phyloP scores from a whole-genome alignment of 2,113 vertebrate species.

The Urocolius indicus region DNA sequence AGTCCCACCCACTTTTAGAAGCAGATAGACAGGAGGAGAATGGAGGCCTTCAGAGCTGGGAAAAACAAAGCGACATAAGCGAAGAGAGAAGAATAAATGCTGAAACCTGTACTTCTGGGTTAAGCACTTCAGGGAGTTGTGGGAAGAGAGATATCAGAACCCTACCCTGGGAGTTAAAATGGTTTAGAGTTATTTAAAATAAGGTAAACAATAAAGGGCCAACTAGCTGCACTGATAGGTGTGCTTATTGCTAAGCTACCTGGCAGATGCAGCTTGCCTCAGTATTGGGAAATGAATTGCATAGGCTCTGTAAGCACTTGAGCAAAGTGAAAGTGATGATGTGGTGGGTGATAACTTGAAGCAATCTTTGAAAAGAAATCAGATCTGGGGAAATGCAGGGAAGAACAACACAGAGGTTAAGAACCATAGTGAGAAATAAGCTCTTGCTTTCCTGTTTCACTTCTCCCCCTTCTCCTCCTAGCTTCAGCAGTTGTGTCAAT shows the following conservation, averaged over 20 bases:
- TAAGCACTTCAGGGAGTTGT: neutral
- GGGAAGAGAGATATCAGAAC: neutral
- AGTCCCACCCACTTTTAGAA: slow-evolving; percentile 47
- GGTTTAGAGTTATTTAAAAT: neutral
- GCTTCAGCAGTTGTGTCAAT: neutral
- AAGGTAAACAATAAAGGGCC: neutral
- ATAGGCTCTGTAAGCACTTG: neutral
- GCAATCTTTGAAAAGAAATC: neutral
- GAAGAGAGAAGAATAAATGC: neutral
- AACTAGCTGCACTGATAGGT: rapidly evolving
- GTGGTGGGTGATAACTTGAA: neutral
- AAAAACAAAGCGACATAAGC: neutral
- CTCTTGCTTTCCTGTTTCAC: neutral
- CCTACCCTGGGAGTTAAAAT: neutral
- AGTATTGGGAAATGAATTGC: neutral
- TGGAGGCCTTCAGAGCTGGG: neutral
- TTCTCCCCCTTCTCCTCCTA: neutral
- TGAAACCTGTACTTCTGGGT: neutral
- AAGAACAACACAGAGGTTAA: neutral
- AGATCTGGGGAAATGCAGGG: neutral
- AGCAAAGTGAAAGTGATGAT: neutral
- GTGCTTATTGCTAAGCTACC: neutral
- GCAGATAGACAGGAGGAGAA: slow-evolving; percentile 49
- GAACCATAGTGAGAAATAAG: neutral
- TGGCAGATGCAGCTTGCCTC: neutral